phyloP scores from a whole-genome alignment of 37 sponge, comb jelly and placozoan species.

The Hormiphora californensis region DNA sequence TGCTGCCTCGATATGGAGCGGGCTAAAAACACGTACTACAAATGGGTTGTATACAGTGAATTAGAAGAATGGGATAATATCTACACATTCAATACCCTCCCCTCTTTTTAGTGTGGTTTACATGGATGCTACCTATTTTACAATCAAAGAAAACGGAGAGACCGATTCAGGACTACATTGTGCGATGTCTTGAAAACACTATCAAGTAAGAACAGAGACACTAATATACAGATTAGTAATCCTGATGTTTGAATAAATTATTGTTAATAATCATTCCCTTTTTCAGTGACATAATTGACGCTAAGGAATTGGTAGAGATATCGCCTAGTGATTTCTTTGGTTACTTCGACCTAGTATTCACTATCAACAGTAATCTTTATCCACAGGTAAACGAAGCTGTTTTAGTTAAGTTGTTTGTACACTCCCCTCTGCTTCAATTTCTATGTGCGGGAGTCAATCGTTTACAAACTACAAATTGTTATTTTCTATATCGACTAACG shows the following conservation, averaged over 20 bases:
- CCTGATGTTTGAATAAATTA: neutral
- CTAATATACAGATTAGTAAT: neutral
- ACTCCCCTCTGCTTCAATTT: too few relatives aligned
- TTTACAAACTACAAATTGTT: too few relatives aligned
- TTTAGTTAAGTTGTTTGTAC: too few relatives aligned
- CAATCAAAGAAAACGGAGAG: conserved; percentile 24
- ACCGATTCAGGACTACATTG: conserved; percentile 26
- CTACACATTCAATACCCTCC: neutral
- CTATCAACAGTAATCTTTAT: neutral
- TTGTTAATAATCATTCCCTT: neutral
- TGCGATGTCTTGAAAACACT: conserved; percentile 17
- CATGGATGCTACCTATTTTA: conserved; percentile 37
- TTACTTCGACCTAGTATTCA: conserved; percentile 49
- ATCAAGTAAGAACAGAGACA: neutral
- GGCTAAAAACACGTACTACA: too few relatives aligned
- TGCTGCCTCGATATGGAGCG: too few relatives aligned
- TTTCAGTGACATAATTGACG: conserved; percentile 4
- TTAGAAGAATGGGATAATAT: too few relatives aligned
- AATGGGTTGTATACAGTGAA: too few relatives aligned
- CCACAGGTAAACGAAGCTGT: conserved; percentile 33
- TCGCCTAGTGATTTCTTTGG: conserved; percentile 37
- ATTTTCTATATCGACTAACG: too few relatives aligned
- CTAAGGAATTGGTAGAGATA: neutral
- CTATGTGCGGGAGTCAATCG: too few relatives aligned
- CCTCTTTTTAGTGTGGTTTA: conserved; percentile 5